Evolutionary conservation across 1,140 invertebrate genomes (phyloP).

Genomic region (Phymastichus coffea): DNA sequence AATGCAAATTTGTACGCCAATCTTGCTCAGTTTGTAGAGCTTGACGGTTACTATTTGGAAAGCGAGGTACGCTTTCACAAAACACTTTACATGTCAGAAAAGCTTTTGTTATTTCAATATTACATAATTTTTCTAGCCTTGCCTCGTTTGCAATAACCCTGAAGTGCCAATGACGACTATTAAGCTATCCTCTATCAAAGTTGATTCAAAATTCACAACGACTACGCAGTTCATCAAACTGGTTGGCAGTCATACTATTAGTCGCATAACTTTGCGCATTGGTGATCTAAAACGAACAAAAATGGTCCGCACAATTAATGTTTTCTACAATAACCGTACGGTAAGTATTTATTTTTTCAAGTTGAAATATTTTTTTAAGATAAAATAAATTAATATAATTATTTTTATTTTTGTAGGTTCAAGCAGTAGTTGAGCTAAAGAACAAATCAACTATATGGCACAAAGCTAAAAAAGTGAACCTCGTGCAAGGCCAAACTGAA

Average conservation of each 20-base stretch:
- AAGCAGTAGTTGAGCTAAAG: slow-evolving; percentile 95
- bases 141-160: slow-evolving; percentile 95
- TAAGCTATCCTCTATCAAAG: slow-evolving; percentile 91
- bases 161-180: slow-evolving; percentile 90
- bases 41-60: slow-evolving; percentile 95
- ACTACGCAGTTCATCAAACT: slow-evolving; percentile 97
- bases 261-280: slow-evolving; percentile 89
- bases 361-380: background rate
- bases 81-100: too few relatives aligned
- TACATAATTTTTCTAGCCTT: slow-evolving; percentile 60
- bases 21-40: slow-evolving; percentile 86
- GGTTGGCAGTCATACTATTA: slow-evolving; percentile 91
- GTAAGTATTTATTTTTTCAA: slow-evolving; percentile 42
- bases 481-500: slow-evolving; percentile 91
- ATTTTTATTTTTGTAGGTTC: slow-evolving; percentile 53
- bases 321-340: slow-evolving; percentile 95
- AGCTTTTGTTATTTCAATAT: background rate
- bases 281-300: slow-evolving; percentile 94
- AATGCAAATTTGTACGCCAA: slow-evolving; percentile 92
- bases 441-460: slow-evolving; percentile 96
- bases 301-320: slow-evolving; percentile 95
- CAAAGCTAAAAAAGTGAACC: slow-evolving; percentile 87
- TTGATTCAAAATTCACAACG: slow-evolving; percentile 96
- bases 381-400: background rate
- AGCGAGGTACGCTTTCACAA: slow-evolving; percentile 73